phyloP scores from a whole-genome alignment of 1,140 invertebrate species.

The Papilio machaon region DNA sequence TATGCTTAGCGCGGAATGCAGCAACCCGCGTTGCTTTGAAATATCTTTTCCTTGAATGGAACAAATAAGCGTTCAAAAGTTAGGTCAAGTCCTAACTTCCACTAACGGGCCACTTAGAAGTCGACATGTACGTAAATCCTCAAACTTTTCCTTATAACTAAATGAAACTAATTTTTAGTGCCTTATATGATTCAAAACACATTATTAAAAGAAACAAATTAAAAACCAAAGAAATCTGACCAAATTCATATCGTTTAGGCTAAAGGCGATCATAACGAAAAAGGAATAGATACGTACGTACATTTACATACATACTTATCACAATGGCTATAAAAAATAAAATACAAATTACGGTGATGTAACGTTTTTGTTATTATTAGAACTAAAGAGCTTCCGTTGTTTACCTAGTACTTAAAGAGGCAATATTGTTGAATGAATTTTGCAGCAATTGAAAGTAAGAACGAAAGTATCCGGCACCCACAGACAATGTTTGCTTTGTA shows the following conservation, averaged over 20 bases:
- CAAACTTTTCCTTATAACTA: too few relatives aligned
- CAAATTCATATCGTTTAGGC: too few relatives aligned
- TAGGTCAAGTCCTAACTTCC: neutral
- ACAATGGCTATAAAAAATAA: neutral
- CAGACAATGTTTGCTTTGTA: constrained; percentile 8
- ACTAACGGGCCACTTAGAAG: neutral
- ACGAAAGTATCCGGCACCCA: constrained; percentile 1
- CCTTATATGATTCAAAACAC: too few relatives aligned
- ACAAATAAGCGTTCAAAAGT: neutral
- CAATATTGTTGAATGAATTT: constrained; percentile 7
- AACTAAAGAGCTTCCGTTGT: constrained; percentile 1
- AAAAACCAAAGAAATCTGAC: too few relatives aligned
- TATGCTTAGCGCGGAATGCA: neutral
- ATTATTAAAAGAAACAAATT: too few relatives aligned
- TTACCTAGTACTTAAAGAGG: neutral
- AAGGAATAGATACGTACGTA: neutral
- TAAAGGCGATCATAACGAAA: neutral
- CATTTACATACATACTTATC: neutral
- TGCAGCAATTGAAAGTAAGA: constrained; percentile 32
- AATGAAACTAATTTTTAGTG: too few relatives aligned
- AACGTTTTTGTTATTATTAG: neutral
- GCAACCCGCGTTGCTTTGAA: neutral
- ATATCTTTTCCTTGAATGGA: neutral
- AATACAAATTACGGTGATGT: neutral
- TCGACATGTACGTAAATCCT: too few relatives aligned